phyloP scores from a whole-genome alignment of 2,113 vertebrate genomes.

The Brachionichthys hirsutus region DNA sequence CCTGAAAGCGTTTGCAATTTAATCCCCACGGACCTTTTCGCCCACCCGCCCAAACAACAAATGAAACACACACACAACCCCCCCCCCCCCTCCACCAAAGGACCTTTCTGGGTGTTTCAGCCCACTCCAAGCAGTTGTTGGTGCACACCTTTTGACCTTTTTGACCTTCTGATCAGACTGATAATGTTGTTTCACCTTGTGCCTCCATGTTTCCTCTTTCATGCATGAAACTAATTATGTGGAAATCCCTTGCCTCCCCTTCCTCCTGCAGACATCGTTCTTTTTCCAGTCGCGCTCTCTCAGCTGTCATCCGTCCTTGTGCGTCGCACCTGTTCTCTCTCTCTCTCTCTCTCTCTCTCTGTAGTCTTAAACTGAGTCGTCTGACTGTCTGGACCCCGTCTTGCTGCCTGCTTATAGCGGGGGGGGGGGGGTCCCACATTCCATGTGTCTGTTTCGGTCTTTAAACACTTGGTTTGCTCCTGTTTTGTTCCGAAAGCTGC shows the following conservation, averaged over 20 bases:
- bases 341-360: no score
- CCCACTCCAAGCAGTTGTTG: conserved; percentile 49
- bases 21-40: conserved; percentile 27
- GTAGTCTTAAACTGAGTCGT: conserved; percentile 22
- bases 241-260: conserved; percentile 9
- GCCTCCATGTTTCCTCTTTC: conserved; percentile 3
- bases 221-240: conserved; percentile 7
- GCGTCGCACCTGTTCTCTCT: conserved; percentile 61
- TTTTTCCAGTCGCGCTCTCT: conserved; percentile 41
- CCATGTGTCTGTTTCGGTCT: background rate
- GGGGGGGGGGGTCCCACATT: background rate
- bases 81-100: conserved; percentile 17
- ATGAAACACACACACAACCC: no score
- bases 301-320: conserved; percentile 62
- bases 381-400: conserved; percentile 33
- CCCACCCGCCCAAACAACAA: background rate
- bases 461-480: no score
- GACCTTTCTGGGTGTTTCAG: conserved; percentile 35
- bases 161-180: background rate
- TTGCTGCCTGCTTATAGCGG: conserved; percentile 8
- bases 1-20: conserved; percentile 48
- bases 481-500: no score
- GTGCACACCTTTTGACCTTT: conserved; percentile 33
- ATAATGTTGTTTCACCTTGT: no score
- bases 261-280: conserved; percentile 38